Conservation (phyloP, 30 jellyfish, hydroid and myxozoan genomes). For the Pseudorhiza aurosa region DNA sequence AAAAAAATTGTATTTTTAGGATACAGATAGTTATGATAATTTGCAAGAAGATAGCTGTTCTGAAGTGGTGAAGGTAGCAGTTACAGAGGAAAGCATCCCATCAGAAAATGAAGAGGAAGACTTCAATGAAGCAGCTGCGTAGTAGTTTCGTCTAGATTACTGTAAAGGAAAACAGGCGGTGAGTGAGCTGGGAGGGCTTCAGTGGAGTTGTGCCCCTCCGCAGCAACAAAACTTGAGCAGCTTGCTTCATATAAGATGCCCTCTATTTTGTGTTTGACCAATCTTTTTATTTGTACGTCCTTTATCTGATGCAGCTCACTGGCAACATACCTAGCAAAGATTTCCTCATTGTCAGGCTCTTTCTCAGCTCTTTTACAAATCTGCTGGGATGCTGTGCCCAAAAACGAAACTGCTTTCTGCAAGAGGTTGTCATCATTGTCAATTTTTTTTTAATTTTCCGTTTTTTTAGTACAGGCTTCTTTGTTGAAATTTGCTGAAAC, state of each 20-base stretch:
- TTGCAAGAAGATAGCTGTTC: not conserved
- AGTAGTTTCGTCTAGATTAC: too few species aligned
- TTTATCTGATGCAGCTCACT: not conserved
- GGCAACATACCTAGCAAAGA: constrained; percentile 9
- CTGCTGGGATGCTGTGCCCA: constrained; percentile 1
- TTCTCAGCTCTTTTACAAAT: constrained; percentile 1
- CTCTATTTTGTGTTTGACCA: constrained; percentile 7
- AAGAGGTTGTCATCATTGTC: not conserved
- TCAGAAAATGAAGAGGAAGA: constrained; percentile 6
- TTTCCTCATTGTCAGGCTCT: constrained; percentile 6
- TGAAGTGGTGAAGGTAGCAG: not conserved
- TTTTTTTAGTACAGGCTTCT: constrained; percentile 4
- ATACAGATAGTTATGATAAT: not conserved
- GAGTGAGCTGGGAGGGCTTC: too few species aligned
- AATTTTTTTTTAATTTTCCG: not conserved
- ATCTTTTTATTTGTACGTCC: not conserved
- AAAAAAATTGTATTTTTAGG: not conserved
- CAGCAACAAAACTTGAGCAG: not conserved
- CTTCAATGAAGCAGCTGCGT: not conserved
- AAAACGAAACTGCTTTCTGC: constrained; percentile 9
- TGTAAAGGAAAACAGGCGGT: too few species aligned
- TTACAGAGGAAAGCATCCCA: not conserved
- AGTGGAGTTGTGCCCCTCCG: too few species aligned
- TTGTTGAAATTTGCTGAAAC: constrained; percentile 5
- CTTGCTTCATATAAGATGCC: constrained; percentile 10